Percentiles rank a stretch among this genome's conserved stretches.
These are phyloP conservation scores for Spisula subtruncata DNA, from an alignment of 2,888 invertebrate species.

Conservation along the genomic window DNA sequence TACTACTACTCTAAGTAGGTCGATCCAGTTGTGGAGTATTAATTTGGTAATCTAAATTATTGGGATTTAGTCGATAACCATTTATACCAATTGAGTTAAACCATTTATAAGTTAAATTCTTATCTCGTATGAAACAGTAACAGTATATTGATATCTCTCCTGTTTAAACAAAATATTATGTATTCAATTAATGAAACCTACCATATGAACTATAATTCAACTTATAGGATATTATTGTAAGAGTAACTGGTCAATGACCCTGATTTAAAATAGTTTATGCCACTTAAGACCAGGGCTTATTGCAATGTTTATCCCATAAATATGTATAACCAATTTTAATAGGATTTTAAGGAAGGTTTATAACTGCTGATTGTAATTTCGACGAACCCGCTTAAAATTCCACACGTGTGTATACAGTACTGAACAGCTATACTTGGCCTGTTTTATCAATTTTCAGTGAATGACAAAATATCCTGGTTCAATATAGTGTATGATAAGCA, in stretches of 20 bases:
- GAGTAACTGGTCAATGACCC: slow-evolving; percentile 7
- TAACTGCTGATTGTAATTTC: not conserved
- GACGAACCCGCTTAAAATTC: slow-evolving; percentile 3
- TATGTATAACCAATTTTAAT: not conserved
- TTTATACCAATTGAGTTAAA: too few relatives aligned
- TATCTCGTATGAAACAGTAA: not conserved
- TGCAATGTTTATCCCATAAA: slow-evolving; percentile 7
- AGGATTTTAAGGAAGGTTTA: slow-evolving; percentile 17
- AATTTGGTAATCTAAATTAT: too few relatives aligned
- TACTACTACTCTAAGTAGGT: too few relatives aligned
- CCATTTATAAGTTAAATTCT: too few relatives aligned
- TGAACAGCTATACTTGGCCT: not conserved
- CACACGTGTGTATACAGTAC: not conserved
- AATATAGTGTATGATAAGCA: not conserved
- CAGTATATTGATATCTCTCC: not conserved
- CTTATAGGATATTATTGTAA: slow-evolving; percentile 5
- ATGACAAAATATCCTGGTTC: not conserved
- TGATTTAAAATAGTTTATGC: not conserved
- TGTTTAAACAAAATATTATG: not conserved
- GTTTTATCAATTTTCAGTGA: not conserved
- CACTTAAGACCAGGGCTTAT: not conserved
- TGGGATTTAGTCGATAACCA: too few relatives aligned
- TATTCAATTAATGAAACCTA: not conserved
- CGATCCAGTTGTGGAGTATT: too few relatives aligned
- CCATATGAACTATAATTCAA: slow-evolving; percentile 17